A percentile compares a stretch with the other conserved stretches of the same genome.
phyloP scores from a whole-genome alignment of 2,888 invertebrate species.

The Leptinotarsa rubiginosa region DNA sequence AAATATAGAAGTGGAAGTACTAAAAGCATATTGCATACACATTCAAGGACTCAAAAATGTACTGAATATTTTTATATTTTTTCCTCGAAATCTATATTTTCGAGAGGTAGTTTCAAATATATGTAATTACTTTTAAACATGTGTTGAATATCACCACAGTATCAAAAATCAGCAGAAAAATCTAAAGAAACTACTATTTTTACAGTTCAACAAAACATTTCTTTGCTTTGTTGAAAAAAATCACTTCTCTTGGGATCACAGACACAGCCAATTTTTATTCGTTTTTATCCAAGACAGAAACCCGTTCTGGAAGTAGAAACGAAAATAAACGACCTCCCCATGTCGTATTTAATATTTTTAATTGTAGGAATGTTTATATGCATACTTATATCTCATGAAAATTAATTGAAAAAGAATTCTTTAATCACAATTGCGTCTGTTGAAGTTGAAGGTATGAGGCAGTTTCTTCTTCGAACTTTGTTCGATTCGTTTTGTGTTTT shows the following conservation, averaged over 20 bases:
- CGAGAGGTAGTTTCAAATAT: too few relatives aligned
- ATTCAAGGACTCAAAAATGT: too few relatives aligned
- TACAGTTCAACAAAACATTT: too few relatives aligned
- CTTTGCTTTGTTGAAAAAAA: too few relatives aligned
- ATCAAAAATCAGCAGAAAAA: too few relatives aligned
- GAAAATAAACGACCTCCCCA: slow-evolving; percentile 37
- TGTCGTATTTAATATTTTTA: slow-evolving; percentile 57
- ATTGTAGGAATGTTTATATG: slow-evolving; percentile 50
- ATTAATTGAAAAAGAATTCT: slow-evolving; percentile 28
- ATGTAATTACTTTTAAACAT: too few relatives aligned
- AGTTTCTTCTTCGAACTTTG: slow-evolving; percentile 16
- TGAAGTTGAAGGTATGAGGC: slow-evolving; percentile 13
- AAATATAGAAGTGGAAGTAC: too few relatives aligned
- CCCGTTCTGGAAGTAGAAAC: slow-evolving; percentile 43
- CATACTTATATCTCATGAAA: slow-evolving; percentile 37
- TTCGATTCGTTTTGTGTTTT: slow-evolving; percentile 4
- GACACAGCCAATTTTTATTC: slow-evolving; percentile 41
- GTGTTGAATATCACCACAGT: too few relatives aligned
- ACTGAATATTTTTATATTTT: too few relatives aligned
- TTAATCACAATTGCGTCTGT: slow-evolving; percentile 21
- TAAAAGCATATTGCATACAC: too few relatives aligned
- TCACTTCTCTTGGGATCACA: background rate
- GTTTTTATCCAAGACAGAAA: slow-evolving; percentile 38
- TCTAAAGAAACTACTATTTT: too few relatives aligned
- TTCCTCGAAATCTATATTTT: too few relatives aligned